A percentile compares a stretch with the other conserved stretches of the same genome.
Conservation (phyloP, 2,113 vertebrate genomes). For the Salvelinus sp. region DNA sequence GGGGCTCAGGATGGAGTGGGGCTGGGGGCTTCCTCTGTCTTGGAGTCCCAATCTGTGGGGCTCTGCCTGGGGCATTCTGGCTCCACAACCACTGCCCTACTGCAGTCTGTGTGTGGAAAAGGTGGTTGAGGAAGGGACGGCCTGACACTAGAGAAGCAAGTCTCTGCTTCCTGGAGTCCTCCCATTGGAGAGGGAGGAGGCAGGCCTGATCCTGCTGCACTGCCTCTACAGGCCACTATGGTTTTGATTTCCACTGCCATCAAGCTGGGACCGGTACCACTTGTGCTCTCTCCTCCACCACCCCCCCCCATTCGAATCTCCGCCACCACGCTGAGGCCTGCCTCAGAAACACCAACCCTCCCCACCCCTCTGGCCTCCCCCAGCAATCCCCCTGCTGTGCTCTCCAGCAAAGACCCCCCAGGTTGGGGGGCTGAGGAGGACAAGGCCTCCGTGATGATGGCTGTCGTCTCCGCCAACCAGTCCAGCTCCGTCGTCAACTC, state of each 20-base stretch:
- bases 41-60: constrained; percentile 50
- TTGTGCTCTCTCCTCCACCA: constrained; percentile 5
- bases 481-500: constrained; percentile 73
- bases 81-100: constrained; percentile 8
- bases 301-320: constrained; percentile 57
- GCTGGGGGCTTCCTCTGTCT: constrained; percentile 17
- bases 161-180: constrained; percentile 29
- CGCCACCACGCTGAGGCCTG: constrained; percentile 46
- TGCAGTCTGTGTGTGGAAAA: constrained; percentile 52
- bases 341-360: not conserved
- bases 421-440: constrained; percentile 70
- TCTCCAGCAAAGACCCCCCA: constrained; percentile 65
- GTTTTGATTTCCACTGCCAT: constrained; percentile 61
- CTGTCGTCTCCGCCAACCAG: constrained; percentile 87
- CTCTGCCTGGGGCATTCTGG: constrained; percentile 24
- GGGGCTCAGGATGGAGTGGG: constrained; percentile 57
- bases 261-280: constrained; percentile 31
- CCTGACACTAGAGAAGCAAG: not conserved
- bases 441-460: constrained; percentile 84
- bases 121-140: not conserved
- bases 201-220: no score
- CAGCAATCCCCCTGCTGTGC: constrained; percentile 27
- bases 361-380: not conserved
- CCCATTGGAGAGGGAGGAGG: constrained; percentile 19
- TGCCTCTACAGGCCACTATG: not conserved